phyloP scores from a whole-genome alignment of 2,888 invertebrate species.

The Clitarchus hookeri region DNA sequence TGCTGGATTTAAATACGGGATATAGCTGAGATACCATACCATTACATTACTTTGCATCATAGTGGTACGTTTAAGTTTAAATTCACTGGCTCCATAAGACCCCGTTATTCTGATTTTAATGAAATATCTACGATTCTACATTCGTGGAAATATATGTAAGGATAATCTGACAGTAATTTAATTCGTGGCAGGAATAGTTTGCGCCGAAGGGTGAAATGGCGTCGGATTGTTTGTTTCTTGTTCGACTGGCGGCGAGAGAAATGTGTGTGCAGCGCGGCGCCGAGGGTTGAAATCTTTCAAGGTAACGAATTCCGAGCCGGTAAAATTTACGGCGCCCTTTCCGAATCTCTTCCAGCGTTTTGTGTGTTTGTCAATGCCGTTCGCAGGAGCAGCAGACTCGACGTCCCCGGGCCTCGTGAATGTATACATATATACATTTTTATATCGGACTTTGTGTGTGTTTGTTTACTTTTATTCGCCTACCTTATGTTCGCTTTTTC shows the following conservation, averaged over 20 bases:
- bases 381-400: neutral
- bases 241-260: neutral
- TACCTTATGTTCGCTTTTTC: conserved; percentile 12
- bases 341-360: neutral
- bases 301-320: conserved; percentile 10
- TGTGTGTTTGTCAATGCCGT: conserved; percentile 8
- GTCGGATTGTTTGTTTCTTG: neutral
- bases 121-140: no score
- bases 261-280: neutral
- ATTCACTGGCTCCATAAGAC: no score
- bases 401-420: neutral
- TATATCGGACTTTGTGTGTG: neutral
- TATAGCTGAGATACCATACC: no score
- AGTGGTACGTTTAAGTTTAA: no score
- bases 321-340: neutral
- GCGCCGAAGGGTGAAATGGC: no score
- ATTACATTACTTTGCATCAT: no score
- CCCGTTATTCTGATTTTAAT: no score
- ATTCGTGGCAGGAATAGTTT: no score
- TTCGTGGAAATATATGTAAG: no score
- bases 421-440: neutral
- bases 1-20: no score
- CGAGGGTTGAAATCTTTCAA: conserved; percentile 1
- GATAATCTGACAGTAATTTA: no score
- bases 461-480: conserved; percentile 23